A percentile compares a stretch with the other conserved stretches of the same genome.
Evolutionary conservation across 2,113 vertebrate species (phyloP).

Genomic region (Laticauda laticaudata): DNA sequence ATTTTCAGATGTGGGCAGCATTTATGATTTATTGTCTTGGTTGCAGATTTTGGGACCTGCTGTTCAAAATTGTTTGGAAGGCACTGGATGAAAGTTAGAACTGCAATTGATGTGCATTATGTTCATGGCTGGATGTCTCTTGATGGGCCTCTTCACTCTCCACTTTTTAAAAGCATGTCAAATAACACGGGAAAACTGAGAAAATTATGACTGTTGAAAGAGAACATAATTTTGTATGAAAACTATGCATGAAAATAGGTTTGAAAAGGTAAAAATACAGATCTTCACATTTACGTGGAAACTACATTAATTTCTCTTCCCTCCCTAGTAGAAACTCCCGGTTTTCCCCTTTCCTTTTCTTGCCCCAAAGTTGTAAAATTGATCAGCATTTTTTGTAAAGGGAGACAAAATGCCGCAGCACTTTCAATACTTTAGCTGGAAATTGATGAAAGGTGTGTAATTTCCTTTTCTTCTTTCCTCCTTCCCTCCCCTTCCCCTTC

Average conservation of each 20-base stretch:
- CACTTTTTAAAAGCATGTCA: not conserved
- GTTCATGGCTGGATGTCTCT: not conserved
- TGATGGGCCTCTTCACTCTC: not conserved
- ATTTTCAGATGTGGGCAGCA: not conserved
- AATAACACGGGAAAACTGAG: not conserved
- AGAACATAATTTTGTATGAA: not conserved
- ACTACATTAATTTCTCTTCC: not conserved
- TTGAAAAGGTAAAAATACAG: not conserved
- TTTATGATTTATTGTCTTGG: not conserved
- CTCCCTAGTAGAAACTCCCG: not conserved
- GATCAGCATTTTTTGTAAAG: too few species aligned
- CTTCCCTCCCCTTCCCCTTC: not conserved
- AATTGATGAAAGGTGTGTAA: too few species aligned
- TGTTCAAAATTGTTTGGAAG: not conserved
- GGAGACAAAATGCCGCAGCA: too few species aligned
- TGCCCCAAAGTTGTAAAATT: too few species aligned
- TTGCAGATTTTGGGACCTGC: not conserved
- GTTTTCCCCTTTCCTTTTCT: not conserved
- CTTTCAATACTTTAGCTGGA: too few species aligned
- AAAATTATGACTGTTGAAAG: not conserved
- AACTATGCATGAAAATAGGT: too few species aligned
- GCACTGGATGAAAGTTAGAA: not conserved
- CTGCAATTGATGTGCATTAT: not conserved
- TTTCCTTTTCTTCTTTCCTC: rapidly evolving
- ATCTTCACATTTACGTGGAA: not conserved